Percentiles rank a stretch among this genome's conserved stretches.
These are phyloP conservation scores for Panopea generosa DNA, from an alignment of 2,888 invertebrate species.

Conservation along the genomic window DNA sequence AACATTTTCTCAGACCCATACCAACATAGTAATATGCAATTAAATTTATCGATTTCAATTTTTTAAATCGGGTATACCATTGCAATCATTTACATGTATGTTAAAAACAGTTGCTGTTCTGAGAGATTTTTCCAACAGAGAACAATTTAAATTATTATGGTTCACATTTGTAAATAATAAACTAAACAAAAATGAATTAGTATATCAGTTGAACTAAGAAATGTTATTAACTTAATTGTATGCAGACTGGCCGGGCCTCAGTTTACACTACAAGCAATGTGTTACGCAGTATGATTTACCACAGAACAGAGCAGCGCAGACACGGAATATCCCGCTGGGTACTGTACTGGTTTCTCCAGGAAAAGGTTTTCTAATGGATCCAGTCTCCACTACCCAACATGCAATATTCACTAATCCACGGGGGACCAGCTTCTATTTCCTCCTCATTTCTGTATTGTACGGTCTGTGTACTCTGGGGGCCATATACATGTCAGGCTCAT, in stretches of 20 bases:
- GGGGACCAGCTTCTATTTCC: constrained; percentile 54
- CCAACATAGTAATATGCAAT: no score
- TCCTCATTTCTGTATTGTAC: constrained; percentile 45
- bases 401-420: constrained; percentile 47
- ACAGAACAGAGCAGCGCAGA: constrained; percentile 39
- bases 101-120: no score
- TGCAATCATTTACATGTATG: no score
- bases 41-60: no score
- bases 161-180: no score
- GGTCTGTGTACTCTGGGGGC: constrained; percentile 32
- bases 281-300: constrained; percentile 45
- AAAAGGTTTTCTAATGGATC: constrained; percentile 42
- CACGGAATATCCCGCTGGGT: constrained; percentile 28
- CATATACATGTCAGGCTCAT: constrained; percentile 54
- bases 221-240: no score
- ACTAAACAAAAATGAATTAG: no score
- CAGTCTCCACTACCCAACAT: constrained; percentile 55
- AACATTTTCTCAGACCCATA: no score
- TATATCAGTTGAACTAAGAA: no score
- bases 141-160: no score
- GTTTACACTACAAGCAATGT: not conserved
- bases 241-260: constrained; percentile 9
- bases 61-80: no score
- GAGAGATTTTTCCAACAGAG: no score
- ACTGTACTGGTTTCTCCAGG: constrained; percentile 1